A percentile compares a stretch with the other conserved stretches of the same genome.
Evolutionary conservation across 2,113 vertebrate species (phyloP).

Genomic region (Neopipo cinnamomea): DNA sequence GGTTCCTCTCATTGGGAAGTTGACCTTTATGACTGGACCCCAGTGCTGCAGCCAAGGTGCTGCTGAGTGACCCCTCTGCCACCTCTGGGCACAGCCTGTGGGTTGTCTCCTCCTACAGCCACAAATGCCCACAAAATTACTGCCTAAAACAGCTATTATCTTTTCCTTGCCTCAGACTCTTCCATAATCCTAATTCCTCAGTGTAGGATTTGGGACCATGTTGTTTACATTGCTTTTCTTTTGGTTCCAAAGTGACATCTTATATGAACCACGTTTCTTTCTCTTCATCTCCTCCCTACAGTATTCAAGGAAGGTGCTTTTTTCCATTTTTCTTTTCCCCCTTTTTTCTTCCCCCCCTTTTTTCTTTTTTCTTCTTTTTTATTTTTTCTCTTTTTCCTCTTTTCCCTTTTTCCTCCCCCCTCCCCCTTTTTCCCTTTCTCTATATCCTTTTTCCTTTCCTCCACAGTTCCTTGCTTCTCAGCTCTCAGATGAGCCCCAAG

Average conservation of each 20-base stretch:
- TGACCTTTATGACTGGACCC: not conserved
- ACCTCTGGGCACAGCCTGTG: not conserved
- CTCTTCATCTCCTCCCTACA: not conserved
- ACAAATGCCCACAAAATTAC: not conserved
- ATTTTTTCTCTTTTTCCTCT: rapidly evolving
- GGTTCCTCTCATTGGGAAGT: not conserved
- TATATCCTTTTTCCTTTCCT: not conserved
- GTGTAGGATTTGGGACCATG: not conserved
- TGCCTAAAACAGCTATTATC: not conserved
- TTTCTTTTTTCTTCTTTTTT: rapidly evolving
- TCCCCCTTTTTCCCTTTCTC: rapidly evolving
- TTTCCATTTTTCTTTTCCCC: rapidly evolving
- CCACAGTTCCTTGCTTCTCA: not conserved
- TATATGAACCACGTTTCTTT: not conserved
- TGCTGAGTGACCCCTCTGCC: not conserved
- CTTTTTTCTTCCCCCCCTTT: rapidly evolving
- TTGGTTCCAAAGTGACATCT: not conserved
- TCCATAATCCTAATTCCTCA: not conserved
- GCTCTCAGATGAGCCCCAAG: not conserved
- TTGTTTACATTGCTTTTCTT: not conserved
- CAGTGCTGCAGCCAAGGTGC: not conserved
- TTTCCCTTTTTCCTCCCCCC: rapidly evolving
- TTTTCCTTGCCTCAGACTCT: not conserved
- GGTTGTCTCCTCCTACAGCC: not conserved
- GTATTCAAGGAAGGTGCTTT: not conserved